Base-by-base conservation (phyloP, 2,888 invertebrate genomes). In the Priocnemis perturbator region DNA sequence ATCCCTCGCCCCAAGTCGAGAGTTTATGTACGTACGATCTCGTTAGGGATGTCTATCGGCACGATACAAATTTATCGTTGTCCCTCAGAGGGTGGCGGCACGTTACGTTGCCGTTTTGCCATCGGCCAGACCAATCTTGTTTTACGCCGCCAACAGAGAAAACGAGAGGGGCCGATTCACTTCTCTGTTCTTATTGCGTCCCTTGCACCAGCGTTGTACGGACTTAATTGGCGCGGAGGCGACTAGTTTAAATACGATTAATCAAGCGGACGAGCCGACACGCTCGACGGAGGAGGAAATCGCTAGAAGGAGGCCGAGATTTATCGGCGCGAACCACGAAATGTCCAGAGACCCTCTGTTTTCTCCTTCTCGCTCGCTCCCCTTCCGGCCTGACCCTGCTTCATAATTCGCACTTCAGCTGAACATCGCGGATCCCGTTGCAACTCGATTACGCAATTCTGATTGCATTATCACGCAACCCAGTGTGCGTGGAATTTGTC, bases 201-300 rank as follows among this genome's bases (percentile, higher is more conserved):
- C 20, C 67, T 67, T 64, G 65, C 71, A 66, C 50, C 63, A 60
- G 60, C 69, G 73, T 71, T 71, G 73, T 73, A 74, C 76, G 64
- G 82, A 84, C 79, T 87, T 87, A 87, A 88, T 87, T 85, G 87
- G 83, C 85, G 83, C 85, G 79, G 78, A 83, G 85, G 83, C 85
- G 83, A 85, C 84, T 84, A 85, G 85, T 87, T 87, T 86, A 85
- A 86, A 85, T 83, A 83, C 86, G 85, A 87, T 87, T 88, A 88
- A 87, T 88, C 88, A 81, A 80, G 73, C 77, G 74, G 53, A 85
- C 79, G 72, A 81, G 76, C 77, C 78, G 71, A 78, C 79, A 68
- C 70, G 74, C 61, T 56, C 64, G 58, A 19, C 58, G 59, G 60
- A 70, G 71, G 72, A 75, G 68, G 61, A 71, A 56, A 65, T 74